A percentile compares a stretch with the other conserved stretches of the same genome.
Conservation (phyloP, 2,113 vertebrate species). For the Deroptyus accipitrinus region DNA sequence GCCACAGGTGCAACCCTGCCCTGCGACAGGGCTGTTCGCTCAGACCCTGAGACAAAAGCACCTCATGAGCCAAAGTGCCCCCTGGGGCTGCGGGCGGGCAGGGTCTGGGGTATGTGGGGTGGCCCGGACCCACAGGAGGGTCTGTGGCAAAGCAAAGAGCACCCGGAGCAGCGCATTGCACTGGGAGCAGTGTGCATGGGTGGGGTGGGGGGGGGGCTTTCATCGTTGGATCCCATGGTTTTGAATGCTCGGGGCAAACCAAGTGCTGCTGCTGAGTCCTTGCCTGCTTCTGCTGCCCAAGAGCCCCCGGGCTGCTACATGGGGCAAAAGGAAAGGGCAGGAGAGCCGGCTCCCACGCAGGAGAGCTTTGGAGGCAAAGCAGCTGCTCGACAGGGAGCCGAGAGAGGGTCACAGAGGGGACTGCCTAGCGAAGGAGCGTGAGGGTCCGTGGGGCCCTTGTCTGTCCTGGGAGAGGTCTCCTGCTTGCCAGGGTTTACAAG, state of each 20-base stretch:
- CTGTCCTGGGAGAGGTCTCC: neutral
- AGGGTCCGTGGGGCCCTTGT: neutral
- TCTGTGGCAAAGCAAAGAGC: neutral
- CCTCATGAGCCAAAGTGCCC: neutral
- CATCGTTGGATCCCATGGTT: neutral
- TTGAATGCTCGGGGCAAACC: neutral
- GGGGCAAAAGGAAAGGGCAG: neutral
- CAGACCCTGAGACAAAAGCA: neutral
- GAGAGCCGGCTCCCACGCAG: neutral
- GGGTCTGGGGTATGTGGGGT: too few species aligned
- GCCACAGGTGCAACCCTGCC: neutral
- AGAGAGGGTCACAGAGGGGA: neutral
- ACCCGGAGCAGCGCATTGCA: neutral
- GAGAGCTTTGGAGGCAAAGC: neutral
- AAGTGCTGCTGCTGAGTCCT: neutral
- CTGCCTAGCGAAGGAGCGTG: neutral
- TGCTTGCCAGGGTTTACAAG: neutral
- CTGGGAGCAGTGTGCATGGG: neutral
- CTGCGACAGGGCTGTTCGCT: neutral
- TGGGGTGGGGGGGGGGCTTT: rapidly evolving
- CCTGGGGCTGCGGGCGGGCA: neutral
- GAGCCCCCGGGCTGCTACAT: neutral
- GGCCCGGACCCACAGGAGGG: neutral
- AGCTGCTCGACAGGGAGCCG: neutral
- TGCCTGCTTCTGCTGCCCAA: neutral